phyloP scores from a whole-genome alignment of 2,113 vertebrate species.

The Alexandromys fortis region DNA sequence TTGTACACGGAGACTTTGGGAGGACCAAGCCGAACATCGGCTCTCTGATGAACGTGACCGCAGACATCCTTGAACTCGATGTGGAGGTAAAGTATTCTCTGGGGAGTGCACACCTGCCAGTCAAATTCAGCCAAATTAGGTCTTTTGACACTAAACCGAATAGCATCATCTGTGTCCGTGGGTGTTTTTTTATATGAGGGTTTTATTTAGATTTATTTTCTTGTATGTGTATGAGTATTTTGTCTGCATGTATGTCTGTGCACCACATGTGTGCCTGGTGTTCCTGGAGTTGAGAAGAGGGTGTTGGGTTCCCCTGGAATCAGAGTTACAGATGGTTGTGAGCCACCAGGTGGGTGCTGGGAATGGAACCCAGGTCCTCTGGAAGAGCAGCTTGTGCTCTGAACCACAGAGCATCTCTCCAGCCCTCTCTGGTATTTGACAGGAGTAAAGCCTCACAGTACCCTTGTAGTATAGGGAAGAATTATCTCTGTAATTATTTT shows the following conservation, averaged over 20 bases:
- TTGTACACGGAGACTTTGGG: constrained; percentile 98
- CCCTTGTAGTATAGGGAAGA: background rate
- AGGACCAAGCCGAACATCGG: constrained; percentile 96
- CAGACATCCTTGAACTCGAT: constrained; percentile 97
- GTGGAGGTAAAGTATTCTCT: constrained; percentile 90
- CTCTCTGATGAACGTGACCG: constrained; percentile 90
- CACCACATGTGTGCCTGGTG: background rate
- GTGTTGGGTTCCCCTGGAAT: background rate
- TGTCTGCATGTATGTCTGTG: background rate
- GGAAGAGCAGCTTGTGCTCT: background rate
- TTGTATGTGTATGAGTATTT: background rate
- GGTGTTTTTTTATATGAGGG: background rate
- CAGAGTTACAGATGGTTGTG: background rate
- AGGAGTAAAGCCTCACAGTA: constrained; percentile 21
- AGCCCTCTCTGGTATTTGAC: background rate
- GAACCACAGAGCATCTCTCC: background rate
- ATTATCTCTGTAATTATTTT: background rate
- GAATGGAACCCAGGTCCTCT: background rate
- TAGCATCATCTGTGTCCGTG: background rate
- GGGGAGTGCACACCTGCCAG: background rate
- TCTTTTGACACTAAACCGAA: constrained; percentile 20
- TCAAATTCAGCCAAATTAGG: background rate
- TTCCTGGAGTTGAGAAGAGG: background rate
- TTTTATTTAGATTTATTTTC: background rate
- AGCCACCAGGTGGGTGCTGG: background rate